These are phyloP conservation scores for Pomatostomus ruficeps DNA, from an alignment of 2,113 vertebrate genomes.

Conservation along the genomic window DNA sequence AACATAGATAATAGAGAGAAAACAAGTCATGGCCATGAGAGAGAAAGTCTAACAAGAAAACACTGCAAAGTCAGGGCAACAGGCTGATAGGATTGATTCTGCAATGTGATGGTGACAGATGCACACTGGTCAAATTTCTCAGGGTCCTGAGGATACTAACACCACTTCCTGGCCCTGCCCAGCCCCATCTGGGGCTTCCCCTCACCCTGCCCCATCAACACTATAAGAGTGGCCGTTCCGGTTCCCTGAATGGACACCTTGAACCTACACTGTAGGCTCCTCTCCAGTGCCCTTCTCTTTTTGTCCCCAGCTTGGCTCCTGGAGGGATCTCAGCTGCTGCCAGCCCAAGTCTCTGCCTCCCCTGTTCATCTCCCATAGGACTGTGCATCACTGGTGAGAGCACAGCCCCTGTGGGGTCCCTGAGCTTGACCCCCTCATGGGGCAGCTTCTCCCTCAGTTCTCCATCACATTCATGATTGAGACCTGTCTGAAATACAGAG, in stretches of 20 bases:
- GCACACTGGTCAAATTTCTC: background rate
- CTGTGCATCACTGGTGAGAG: background rate
- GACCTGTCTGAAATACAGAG: background rate
- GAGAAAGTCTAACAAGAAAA: too few relatives aligned
- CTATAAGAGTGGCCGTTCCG: background rate
- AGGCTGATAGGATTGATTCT: background rate
- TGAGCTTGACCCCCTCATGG: background rate
- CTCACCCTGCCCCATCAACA: fast-evolving
- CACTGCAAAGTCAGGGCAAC: too few relatives aligned
- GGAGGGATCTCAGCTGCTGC: background rate
- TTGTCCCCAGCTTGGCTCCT: background rate
- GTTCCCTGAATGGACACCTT: background rate
- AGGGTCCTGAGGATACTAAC: fast-evolving
- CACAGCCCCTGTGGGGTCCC: fast-evolving
- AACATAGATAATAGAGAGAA: too few relatives aligned
- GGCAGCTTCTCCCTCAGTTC: background rate
- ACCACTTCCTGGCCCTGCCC: fast-evolving
- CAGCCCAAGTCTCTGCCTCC: fast-evolving
- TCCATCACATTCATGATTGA: background rate
- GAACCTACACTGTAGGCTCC: fast-evolving
- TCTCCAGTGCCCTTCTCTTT: background rate
- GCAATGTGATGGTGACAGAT: background rate
- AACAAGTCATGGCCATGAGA: too few relatives aligned
- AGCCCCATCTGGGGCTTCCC: fast-evolving
- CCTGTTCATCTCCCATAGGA: fast-evolving